Percentiles rank a stretch among this genome's conserved stretches.
Evolutionary conservation across 2,797 vertebrate species (phyloP).

Genomic region (Urosaurus nigricauda): DNA sequence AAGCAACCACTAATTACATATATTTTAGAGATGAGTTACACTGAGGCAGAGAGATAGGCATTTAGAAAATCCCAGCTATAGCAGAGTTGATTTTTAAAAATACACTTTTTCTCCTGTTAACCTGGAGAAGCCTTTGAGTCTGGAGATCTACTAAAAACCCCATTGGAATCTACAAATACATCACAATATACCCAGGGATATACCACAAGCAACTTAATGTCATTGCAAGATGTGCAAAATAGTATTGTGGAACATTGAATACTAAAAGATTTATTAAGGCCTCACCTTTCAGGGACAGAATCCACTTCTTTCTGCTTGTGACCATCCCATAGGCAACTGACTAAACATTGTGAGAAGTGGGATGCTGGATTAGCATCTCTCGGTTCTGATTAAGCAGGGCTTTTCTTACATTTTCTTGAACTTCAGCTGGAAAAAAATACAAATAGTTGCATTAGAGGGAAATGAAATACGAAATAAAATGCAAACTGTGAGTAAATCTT

Average conservation of each 20-base stretch:
- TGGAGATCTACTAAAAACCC: background rate
- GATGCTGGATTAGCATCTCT: background rate
- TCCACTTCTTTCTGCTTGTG: background rate
- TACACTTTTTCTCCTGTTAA: background rate
- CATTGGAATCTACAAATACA: background rate
- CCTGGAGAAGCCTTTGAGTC: background rate
- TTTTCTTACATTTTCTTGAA: background rate
- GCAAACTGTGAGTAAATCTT: background rate
- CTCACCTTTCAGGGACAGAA: background rate
- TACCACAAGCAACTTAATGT: background rate
- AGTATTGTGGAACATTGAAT: background rate
- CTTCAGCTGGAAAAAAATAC: background rate
- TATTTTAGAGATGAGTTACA: background rate
- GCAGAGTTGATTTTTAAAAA: background rate
- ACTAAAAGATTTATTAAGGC: background rate
- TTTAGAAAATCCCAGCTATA: background rate
- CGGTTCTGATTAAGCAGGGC: background rate
- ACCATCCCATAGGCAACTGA: background rate
- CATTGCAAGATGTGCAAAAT: background rate
- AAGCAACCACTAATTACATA: background rate
- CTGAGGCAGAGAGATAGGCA: background rate
- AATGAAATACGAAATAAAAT: background rate
- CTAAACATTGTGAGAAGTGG: background rate
- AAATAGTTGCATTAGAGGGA: background rate
- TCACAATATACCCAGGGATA: background rate